Evolutionary conservation across 2,888 invertebrate genomes (phyloP).

Genomic region (Meteorus colon): DNA sequence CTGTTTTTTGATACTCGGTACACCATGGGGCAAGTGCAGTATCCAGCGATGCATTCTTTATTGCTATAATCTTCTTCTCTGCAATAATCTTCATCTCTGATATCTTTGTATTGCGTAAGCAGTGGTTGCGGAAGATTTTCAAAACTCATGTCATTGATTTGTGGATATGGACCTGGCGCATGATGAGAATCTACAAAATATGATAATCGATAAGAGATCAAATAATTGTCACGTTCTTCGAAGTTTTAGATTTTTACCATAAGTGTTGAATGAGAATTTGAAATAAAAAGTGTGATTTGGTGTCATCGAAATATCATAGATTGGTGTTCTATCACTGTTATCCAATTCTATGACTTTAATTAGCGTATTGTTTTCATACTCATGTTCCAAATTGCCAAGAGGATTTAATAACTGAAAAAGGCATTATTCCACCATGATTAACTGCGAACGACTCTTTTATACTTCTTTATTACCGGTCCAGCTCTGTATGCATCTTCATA

Average conservation of each 20-base stretch:
- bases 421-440: too few species aligned
- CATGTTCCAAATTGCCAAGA: conserved; percentile 49
- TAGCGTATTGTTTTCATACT: conserved; percentile 55
- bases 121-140: conserved; percentile 69
- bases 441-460: background rate
- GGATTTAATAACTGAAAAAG: conserved; percentile 60
- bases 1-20: conserved; percentile 61
- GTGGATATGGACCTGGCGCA: conserved; percentile 64
- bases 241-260: conserved; percentile 48
- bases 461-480: conserved; percentile 58
- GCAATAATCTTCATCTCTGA: conserved; percentile 62
- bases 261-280: conserved; percentile 56
- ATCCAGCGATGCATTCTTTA: conserved; percentile 64
- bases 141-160: conserved; percentile 72
- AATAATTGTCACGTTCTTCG: background rate
- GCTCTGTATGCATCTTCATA: conserved; percentile 57
- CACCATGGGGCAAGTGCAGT: conserved; percentile 71
- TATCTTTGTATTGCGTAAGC: conserved; percentile 67
- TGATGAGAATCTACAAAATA: conserved; percentile 50
- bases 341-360: conserved; percentile 57
- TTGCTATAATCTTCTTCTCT: conserved; percentile 53
- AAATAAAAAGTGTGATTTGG: conserved; percentile 60
- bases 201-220: background rate
- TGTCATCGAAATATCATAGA: conserved; percentile 47
- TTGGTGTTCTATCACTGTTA: conserved; percentile 39